Percentiles rank a stretch among this genome's conserved stretches.
Conservation (phyloP, 2,113 vertebrate species). For the Cyphomyrus discorhynchus region DNA sequence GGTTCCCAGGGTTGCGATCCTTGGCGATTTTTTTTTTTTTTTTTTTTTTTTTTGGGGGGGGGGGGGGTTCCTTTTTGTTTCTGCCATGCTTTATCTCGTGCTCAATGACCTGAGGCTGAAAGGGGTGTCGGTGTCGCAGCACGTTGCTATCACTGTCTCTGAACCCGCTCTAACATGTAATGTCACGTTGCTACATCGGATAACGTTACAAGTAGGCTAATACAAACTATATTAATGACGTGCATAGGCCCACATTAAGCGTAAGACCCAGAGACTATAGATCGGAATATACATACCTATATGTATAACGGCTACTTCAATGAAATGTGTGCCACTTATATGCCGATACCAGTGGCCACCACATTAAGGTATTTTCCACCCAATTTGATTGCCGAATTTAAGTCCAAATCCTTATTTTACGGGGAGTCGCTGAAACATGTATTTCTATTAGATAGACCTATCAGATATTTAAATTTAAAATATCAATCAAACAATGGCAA, state of each 20-base stretch:
- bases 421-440: neutral
- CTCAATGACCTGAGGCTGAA: slow-evolving; percentile 25
- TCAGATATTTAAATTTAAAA: neutral
- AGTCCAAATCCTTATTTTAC: neutral
- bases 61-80: slow-evolving; percentile 9
- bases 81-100: slow-evolving; percentile 24
- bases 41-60: neutral
- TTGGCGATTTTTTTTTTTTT: neutral
- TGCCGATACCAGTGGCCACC: neutral
- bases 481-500: neutral
- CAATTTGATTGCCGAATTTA: neutral
- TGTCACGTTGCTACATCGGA: neutral
- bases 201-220: neutral
- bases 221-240: neutral
- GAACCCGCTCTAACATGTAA: neutral
- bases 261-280: neutral
- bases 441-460: neutral
- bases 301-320: neutral
- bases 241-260: neutral
- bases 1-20: neutral
- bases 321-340: neutral
- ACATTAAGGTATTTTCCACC: neutral
- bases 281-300: neutral
- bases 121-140: slow-evolving; percentile 7
- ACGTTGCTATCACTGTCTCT: neutral